Conservation (phyloP, 2,113 vertebrate genomes). For the Oxyruncus cristatus region DNA sequence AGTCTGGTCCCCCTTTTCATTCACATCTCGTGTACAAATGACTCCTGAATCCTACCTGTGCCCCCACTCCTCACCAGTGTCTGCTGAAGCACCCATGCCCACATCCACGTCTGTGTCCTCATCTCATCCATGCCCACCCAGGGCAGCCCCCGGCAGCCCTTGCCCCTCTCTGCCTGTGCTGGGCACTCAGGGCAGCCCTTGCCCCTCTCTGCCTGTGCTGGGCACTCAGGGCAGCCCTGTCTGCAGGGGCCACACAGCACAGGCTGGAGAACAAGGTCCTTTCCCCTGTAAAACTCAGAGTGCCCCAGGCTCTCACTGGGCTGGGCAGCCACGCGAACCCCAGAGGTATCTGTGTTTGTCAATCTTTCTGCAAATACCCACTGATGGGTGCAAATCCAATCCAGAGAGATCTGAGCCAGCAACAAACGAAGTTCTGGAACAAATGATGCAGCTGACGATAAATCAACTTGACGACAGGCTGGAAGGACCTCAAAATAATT, state of each 20-base stretch:
- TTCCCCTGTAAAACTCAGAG: no score
- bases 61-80: background rate
- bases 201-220: no score
- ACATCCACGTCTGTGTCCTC: background rate
- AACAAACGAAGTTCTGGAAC: background rate
- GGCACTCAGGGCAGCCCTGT: no score
- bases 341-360: background rate
- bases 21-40: rapidly evolving
- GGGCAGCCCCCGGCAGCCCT: no score
- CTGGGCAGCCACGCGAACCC: background rate
- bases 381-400: background rate
- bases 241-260: no score
- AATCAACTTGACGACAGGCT: background rate
- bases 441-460: background rate
- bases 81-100: background rate
- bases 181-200: no score
- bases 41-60: background rate
- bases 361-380: background rate
- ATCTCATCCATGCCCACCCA: background rate
- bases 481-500: background rate
- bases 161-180: no score
- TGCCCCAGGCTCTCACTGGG: background rate
- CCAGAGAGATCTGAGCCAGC: background rate
- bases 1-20: background rate
- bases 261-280: no score